A percentile compares a stretch with the other conserved stretches of the same genome.
phyloP scores from a whole-genome alignment of 2,888 invertebrate genomes.

The Chouioia cunea region DNA sequence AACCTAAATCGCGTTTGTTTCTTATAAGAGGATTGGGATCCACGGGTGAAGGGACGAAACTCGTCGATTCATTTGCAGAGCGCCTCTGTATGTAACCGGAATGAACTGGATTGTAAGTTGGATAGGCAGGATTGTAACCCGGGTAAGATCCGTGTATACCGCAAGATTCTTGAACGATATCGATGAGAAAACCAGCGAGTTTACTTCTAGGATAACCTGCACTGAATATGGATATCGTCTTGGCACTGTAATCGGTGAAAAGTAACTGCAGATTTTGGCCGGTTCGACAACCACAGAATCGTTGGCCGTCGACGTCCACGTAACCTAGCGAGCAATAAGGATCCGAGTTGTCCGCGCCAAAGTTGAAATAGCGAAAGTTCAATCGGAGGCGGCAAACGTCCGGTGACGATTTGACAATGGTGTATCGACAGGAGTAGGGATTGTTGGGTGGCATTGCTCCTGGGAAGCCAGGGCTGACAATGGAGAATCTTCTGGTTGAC shows the following conservation, averaged over 20 bases:
- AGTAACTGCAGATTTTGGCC: conserved; percentile 64
- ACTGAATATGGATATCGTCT: conserved; percentile 69
- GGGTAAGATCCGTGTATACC: conserved; percentile 53
- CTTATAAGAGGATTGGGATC: conserved; percentile 25
- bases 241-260: conserved; percentile 55
- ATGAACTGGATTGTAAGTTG: conserved; percentile 9
- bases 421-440: conserved; percentile 67
- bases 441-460: conserved; percentile 48
- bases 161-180: conserved; percentile 73
- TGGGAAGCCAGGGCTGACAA: conserved; percentile 74
- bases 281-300: conserved; percentile 73
- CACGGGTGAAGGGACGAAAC: not conserved
- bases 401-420: conserved; percentile 69
- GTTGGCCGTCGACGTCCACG: conserved; percentile 72
- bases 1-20: conserved; percentile 53
- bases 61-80: not conserved
- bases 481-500: conserved; percentile 64
- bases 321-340: conserved; percentile 69
- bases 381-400: conserved; percentile 72
- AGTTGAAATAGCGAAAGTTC: conserved; percentile 72
- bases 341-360: conserved; percentile 68
- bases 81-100: conserved; percentile 19
- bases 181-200: conserved; percentile 71
- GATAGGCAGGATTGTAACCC: conserved; percentile 8
- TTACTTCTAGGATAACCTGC: conserved; percentile 65